phyloP scores from a whole-genome alignment of 1,140 invertebrate species.

The Drosophila obscura region DNA sequence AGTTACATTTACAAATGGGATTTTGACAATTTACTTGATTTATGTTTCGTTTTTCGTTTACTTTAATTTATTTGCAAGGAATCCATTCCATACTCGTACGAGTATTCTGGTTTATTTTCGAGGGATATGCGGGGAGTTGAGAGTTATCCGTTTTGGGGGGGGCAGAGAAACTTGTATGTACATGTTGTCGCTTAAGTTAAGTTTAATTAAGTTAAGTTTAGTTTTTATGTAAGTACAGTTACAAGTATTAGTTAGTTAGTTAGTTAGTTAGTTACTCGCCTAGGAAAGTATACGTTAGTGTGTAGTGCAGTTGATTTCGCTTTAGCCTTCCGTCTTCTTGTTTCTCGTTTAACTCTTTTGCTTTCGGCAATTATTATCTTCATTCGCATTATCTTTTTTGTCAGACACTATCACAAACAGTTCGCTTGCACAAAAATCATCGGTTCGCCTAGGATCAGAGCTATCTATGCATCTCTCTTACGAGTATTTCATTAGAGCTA shows the following conservation, averaged over 20 bases:
- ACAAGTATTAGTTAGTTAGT: slow-evolving; percentile 10
- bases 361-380: slow-evolving; percentile 69
- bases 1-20: slow-evolving; percentile 30
- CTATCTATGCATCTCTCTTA: slow-evolving; percentile 38
- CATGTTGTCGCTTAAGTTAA: slow-evolving; percentile 20
- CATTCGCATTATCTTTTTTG: slow-evolving; percentile 73
- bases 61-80: no score
- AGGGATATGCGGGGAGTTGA: slow-evolving; percentile 35
- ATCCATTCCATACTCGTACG: neutral
- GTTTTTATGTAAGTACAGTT: slow-evolving; percentile 7
- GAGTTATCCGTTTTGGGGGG: slow-evolving; percentile 4
- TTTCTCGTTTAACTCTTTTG: slow-evolving; percentile 17
- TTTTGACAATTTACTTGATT: neutral
- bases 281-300: slow-evolving; percentile 71
- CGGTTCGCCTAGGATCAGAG: slow-evolving; percentile 55
- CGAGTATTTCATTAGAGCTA: neutral
- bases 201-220: slow-evolving; percentile 18
- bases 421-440: slow-evolving; percentile 54
- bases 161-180: slow-evolving; percentile 25
- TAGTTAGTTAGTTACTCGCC: slow-evolving; percentile 36
- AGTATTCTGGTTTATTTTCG: slow-evolving; percentile 18
- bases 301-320: slow-evolving; percentile 51
- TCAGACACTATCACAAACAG: slow-evolving; percentile 83
- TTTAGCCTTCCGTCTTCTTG: slow-evolving; percentile 23
- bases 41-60: slow-evolving; percentile 3